Percentiles rank a stretch among this genome's conserved stretches.
Conservation (phyloP, 1,140 invertebrate genomes). For the Myzus persicae region DNA sequence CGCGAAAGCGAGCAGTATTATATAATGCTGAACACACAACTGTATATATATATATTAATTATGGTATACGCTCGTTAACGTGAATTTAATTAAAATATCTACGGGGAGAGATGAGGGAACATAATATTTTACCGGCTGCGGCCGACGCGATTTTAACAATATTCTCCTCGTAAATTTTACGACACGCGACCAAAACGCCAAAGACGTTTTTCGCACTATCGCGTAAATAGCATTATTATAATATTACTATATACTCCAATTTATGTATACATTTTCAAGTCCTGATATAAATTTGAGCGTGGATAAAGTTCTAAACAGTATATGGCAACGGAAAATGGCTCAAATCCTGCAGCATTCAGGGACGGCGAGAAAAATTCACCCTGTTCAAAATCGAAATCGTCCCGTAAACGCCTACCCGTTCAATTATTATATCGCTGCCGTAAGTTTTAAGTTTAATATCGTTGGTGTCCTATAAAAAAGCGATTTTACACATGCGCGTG, state of each 20-base stretch:
- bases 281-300: neutral
- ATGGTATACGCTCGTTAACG: constrained; percentile 17
- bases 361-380: neutral
- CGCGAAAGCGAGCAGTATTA: neutral
- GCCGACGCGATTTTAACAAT: neutral
- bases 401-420: neutral
- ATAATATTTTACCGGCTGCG: constrained; percentile 22
- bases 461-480: too few species aligned
- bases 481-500: too few species aligned
- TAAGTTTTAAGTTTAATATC: too few species aligned
- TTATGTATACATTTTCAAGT: neutral
- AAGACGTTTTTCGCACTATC: neutral
- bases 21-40: neutral
- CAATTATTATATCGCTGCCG: neutral
- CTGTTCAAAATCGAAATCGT: neutral
- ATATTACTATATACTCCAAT: neutral
- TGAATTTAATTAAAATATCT: constrained; percentile 42
- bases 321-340: neutral
- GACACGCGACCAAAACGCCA: neutral
- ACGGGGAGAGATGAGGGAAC: neutral
- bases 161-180: neutral
- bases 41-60: too few species aligned
- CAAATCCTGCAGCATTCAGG: neutral
- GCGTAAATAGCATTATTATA: neutral
- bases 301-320: neutral